phyloP scores from a whole-genome alignment of 2,797 vertebrate genomes.

The Gobio occitaniae region DNA sequence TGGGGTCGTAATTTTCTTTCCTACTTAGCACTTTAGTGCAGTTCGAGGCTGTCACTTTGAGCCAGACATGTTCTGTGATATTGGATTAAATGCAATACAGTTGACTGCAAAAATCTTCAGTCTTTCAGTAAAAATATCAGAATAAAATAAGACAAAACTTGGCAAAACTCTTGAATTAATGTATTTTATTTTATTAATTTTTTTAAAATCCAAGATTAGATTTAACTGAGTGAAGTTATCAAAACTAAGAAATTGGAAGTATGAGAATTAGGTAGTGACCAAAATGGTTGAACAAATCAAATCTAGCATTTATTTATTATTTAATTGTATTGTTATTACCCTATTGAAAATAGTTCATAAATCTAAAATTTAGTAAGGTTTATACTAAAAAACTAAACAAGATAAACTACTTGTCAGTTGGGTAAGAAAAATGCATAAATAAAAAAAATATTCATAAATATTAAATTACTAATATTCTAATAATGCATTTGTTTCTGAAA shows the following conservation, averaged over 20 bases:
- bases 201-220: background rate
- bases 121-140: background rate
- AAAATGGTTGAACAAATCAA: background rate
- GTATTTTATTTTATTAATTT: background rate
- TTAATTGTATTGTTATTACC: background rate
- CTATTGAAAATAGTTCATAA: background rate
- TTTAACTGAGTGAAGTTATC: background rate
- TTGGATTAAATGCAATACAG: background rate
- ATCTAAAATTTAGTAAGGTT: background rate
- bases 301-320: background rate
- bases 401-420: background rate
- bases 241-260: background rate
- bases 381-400: background rate
- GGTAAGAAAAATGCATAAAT: background rate
- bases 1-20: slow-evolving; percentile 3
- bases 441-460: background rate
- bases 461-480: background rate
- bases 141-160: background rate
- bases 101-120: background rate
- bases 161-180: background rate
- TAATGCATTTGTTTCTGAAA: background rate
- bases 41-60: background rate
- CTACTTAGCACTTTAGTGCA: background rate
- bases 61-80: background rate
- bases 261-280: background rate